Conservation (phyloP, 2,797 vertebrate species). For the Propithecus perrieri region DNA sequence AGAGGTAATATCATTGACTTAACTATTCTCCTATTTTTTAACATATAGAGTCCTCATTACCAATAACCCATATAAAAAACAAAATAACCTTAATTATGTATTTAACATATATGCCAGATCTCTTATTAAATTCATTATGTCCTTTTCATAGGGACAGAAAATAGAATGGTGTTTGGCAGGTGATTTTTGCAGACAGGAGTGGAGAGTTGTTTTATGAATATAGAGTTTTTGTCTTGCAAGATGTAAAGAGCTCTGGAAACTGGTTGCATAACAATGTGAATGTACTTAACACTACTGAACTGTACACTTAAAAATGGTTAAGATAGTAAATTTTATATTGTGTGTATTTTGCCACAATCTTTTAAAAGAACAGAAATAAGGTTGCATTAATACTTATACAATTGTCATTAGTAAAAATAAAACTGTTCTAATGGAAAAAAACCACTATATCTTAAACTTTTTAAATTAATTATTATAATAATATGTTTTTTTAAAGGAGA, state of each 20-base stretch:
- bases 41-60: neutral
- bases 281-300: neutral
- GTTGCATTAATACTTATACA: neutral
- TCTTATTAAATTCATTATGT: neutral
- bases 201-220: neutral
- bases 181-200: neutral
- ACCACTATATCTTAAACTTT: neutral
- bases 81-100: neutral
- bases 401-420: neutral
- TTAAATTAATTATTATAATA: neutral
- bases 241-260: neutral
- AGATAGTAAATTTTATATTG: neutral
- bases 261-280: accelerated
- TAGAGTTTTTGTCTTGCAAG: neutral
- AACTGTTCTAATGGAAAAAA: neutral
- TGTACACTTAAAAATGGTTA: neutral
- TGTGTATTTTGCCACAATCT: neutral
- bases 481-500: neutral
- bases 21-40: neutral
- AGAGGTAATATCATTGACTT: neutral
- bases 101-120: neutral
- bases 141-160: neutral
- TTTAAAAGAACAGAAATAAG: neutral
- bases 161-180: neutral
- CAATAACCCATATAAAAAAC: neutral